phyloP scores from a whole-genome alignment of 1,140 invertebrate species.

The Neodiprion fabricii region DNA sequence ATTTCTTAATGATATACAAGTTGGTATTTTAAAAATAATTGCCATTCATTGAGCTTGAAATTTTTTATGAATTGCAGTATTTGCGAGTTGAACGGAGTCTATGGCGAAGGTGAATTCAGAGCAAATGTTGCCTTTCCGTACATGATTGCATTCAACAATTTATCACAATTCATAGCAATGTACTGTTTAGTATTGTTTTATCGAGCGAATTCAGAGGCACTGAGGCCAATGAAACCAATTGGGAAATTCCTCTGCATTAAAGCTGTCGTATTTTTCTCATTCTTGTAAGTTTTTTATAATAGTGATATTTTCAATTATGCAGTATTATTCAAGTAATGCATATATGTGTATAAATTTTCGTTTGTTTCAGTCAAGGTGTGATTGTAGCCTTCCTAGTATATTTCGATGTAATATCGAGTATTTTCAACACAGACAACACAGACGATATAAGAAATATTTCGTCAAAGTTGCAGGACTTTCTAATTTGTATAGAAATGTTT shows the following conservation, averaged over 20 bases:
- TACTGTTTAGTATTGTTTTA: slow-evolving; percentile 96
- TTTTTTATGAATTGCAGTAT: slow-evolving; percentile 67
- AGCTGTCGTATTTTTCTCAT: slow-evolving; percentile 97
- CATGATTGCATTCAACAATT: slow-evolving; percentile 89
- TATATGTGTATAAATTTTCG: slow-evolving; percentile 28
- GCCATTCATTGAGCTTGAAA: not conserved
- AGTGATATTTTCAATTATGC: not conserved
- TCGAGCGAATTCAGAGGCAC: slow-evolving; percentile 82
- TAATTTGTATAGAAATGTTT: slow-evolving; percentile 98
- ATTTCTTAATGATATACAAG: too few relatives aligned
- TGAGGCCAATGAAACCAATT: slow-evolving; percentile 91
- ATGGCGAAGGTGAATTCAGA: slow-evolving; percentile 89
- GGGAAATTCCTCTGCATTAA: slow-evolving; percentile 98
- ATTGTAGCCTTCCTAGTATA: slow-evolving; percentile 87
- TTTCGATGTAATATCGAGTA: slow-evolving; percentile 73
- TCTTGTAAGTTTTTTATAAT: slow-evolving; percentile 81
- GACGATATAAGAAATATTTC: slow-evolving; percentile 75
- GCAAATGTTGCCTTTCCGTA: slow-evolving; percentile 88
- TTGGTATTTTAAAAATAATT: too few relatives aligned
- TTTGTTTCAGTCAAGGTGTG: slow-evolving; percentile 84
- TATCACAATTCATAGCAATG: slow-evolving; percentile 96
- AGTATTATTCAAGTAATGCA: not conserved
- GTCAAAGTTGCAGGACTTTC: slow-evolving; percentile 89
- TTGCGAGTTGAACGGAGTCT: slow-evolving; percentile 84
- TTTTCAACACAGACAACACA: slow-evolving; percentile 70